phyloP scores from a whole-genome alignment of 2,113 vertebrate species.

The Syngnathus floridae region DNA sequence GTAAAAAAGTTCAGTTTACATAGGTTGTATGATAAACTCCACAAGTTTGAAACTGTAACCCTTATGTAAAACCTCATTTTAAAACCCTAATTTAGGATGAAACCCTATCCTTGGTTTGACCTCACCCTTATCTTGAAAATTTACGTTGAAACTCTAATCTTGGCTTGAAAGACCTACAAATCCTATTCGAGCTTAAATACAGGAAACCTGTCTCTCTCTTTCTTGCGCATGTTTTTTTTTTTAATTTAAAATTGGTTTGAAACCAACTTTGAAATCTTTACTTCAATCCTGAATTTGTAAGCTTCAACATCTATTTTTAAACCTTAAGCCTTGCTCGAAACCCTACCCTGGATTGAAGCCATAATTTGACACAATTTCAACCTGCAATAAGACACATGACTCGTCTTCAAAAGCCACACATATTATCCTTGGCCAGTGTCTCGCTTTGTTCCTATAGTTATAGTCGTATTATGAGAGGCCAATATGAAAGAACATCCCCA shows the following conservation, averaged over 20 bases:
- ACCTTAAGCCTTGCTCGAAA: too few species aligned
- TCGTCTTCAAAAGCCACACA: slow-evolving; percentile 21
- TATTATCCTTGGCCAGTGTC: slow-evolving; percentile 21
- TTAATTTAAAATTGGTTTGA: too few species aligned
- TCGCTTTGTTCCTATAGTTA: slow-evolving; percentile 20
- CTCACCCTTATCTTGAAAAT: neutral
- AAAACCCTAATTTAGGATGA: neutral
- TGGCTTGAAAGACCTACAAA: too few species aligned
- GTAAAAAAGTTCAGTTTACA: neutral
- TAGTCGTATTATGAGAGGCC: slow-evolving; percentile 41
- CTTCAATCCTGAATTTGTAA: too few species aligned
- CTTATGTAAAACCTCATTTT: neutral
- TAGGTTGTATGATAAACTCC: neutral
- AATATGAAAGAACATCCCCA: slow-evolving; percentile 43
- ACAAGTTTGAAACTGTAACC: neutral
- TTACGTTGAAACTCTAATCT: neutral
- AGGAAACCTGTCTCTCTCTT: too few species aligned
- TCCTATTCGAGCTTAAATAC: too few species aligned
- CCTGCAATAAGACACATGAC: neutral
- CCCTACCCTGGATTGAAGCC: too few species aligned
- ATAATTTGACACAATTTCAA: too few species aligned
- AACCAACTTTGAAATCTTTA: too few species aligned
- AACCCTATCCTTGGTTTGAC: neutral
- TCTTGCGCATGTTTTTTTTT: too few species aligned
- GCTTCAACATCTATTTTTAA: too few species aligned